Evolutionary conservation across 2,797 vertebrate genomes (phyloP).

Genomic region (Rhinatrema bivittatum): DNA sequence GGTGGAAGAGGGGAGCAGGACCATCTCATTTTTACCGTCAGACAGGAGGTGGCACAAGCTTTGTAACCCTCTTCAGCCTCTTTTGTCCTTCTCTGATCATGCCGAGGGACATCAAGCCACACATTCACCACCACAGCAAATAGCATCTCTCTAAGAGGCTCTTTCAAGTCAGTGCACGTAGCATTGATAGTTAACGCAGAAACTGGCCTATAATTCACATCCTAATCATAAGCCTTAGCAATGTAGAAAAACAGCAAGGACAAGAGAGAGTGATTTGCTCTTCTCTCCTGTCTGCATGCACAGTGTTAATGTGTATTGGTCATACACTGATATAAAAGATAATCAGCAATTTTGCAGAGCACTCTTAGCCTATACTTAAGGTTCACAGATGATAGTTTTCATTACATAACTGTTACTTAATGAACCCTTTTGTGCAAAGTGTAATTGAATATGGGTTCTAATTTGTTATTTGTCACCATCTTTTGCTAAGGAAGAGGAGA

Average conservation of each 20-base stretch:
- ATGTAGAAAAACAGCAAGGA: slow-evolving; percentile 6
- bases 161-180: too few species aligned
- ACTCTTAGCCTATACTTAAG: slow-evolving; percentile 49
- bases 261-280: slow-evolving; percentile 13
- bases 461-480: slow-evolving; percentile 53
- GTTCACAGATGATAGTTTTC: slow-evolving; percentile 75
- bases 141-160: too few species aligned
- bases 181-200: slow-evolving; percentile 10
- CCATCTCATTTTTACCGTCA: too few species aligned
- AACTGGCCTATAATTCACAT: slow-evolving; percentile 8
- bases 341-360: slow-evolving; percentile 39
- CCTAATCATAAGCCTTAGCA: slow-evolving; percentile 1
- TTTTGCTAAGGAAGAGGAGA: slow-evolving; percentile 38
- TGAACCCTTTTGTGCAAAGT: slow-evolving; percentile 76
- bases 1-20: too few species aligned
- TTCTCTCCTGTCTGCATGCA: slow-evolving; percentile 1
- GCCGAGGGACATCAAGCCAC: too few species aligned
- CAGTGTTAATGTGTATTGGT: slow-evolving; percentile 9
- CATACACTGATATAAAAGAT: slow-evolving; percentile 18
- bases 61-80: too few species aligned
- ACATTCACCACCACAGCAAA: too few species aligned
- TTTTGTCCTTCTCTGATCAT: too few species aligned
- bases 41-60: too few species aligned
- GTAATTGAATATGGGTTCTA: slow-evolving; percentile 76
- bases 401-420: slow-evolving; percentile 74